Conservation (phyloP, 2,797 vertebrate species). For the Orestias chungarensis region DNA sequence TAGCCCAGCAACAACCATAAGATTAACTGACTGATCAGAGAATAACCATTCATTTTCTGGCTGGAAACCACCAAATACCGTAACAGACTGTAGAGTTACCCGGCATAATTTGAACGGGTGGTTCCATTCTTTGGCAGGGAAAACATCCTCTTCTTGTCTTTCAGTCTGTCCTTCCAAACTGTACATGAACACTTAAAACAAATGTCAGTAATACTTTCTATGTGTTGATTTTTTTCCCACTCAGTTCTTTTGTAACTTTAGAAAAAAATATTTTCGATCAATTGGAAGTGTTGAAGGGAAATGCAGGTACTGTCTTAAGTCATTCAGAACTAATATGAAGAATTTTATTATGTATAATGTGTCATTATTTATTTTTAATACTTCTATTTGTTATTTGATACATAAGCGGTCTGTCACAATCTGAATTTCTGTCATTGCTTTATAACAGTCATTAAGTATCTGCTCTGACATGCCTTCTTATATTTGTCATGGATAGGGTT, state of each 20-base stretch:
- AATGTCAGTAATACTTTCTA: slow-evolving; percentile 60
- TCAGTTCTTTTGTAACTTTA: slow-evolving; percentile 54
- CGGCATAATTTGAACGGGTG: slow-evolving; percentile 93
- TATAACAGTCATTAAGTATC: slow-evolving; percentile 68
- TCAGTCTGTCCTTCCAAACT: slow-evolving; percentile 83
- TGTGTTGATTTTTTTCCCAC: slow-evolving; percentile 52
- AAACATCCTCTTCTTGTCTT: slow-evolving; percentile 83
- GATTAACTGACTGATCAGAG: slow-evolving; percentile 23
- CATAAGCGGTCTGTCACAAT: slow-evolving; percentile 64
- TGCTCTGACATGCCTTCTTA: slow-evolving; percentile 81
- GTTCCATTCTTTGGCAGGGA: slow-evolving; percentile 96
- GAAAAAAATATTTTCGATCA: slow-evolving; percentile 66
- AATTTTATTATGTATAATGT: slow-evolving; percentile 63
- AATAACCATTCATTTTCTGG: slow-evolving; percentile 47
- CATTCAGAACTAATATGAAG: slow-evolving; percentile 85
- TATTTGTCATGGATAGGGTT: slow-evolving; percentile 37
- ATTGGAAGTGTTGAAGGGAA: slow-evolving; percentile 62
- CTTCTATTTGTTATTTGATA: slow-evolving; percentile 73
- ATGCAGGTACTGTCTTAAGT: slow-evolving; percentile 88
- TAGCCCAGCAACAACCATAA: slow-evolving; percentile 38
- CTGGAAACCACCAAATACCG: slow-evolving; percentile 54
- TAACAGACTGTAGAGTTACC: slow-evolving; percentile 80
- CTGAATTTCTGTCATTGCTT: slow-evolving; percentile 61
- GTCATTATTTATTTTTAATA: slow-evolving; percentile 66
- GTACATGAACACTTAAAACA: slow-evolving; percentile 77